These are phyloP conservation scores for Vannuccia rotundouncinata DNA, from an alignment of 2,888 invertebrate species.

Conservation along the genomic window DNA sequence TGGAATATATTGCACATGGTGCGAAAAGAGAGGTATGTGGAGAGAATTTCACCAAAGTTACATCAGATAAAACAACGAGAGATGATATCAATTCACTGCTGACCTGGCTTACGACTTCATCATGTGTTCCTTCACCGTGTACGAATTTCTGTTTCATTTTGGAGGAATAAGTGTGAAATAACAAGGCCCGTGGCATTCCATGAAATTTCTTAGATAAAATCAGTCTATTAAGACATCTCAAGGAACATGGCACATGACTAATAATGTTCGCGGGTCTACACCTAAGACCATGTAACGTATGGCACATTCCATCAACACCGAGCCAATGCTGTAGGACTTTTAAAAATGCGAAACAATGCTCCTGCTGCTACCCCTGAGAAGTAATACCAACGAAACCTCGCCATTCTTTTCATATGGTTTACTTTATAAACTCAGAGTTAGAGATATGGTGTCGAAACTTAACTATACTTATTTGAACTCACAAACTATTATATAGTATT, in stretches of 20 bases:
- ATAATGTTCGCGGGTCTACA: neutral
- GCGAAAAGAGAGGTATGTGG: neutral
- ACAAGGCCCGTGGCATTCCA: neutral
- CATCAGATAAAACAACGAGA: neutral
- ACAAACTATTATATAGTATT: too few species aligned
- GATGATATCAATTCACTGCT: neutral
- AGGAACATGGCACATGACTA: neutral
- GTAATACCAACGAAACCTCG: neutral
- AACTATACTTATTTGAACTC: too few species aligned
- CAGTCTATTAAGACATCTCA: neutral
- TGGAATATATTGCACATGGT: neutral
- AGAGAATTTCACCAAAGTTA: neutral
- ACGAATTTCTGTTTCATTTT: neutral
- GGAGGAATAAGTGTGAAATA: neutral
- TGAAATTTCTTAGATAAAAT: neutral
- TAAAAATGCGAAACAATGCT: conserved; percentile 4
- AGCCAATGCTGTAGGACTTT: neutral
- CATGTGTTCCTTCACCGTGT: too few species aligned
- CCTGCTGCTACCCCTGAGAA: neutral
- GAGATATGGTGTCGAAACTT: too few species aligned
- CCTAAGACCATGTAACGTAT: neutral
- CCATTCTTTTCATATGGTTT: neutral
- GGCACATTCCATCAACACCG: neutral
- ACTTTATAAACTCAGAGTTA: neutral
- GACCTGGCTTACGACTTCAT: neutral